Percentiles rank a stretch among this genome's conserved stretches.
Evolutionary conservation across 2,797 vertebrate species (phyloP).

Genomic region (Poeciliopsis turneri): DNA sequence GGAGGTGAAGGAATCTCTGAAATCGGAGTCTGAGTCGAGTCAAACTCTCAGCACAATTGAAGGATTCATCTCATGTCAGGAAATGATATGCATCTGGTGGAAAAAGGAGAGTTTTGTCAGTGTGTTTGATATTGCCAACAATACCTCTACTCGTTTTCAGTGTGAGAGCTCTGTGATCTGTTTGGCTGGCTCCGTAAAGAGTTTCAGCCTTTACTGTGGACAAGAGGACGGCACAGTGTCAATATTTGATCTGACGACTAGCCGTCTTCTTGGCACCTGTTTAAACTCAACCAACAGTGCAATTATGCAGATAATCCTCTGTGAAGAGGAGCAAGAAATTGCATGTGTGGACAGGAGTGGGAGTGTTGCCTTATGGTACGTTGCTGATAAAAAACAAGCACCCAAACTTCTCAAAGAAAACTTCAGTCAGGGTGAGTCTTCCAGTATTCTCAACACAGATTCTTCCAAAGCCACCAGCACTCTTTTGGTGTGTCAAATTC

Average conservation of each 20-base stretch:
- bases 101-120: slow-evolving; percentile 55
- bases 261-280: slow-evolving; percentile 54
- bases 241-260: slow-evolving; percentile 66
- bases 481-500: slow-evolving; percentile 77
- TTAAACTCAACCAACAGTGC: slow-evolving; percentile 54
- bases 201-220: slow-evolving; percentile 72
- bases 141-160: slow-evolving; percentile 46
- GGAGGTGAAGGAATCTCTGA: slow-evolving; percentile 53
- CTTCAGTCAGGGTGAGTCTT: slow-evolving; percentile 18
- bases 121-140: slow-evolving; percentile 59
- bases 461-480: slow-evolving; percentile 39
- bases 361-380: slow-evolving; percentile 75
- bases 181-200: slow-evolving; percentile 62
- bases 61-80: slow-evolving; percentile 57
- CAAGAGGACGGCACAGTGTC: slow-evolving; percentile 74
- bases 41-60: slow-evolving; percentile 22
- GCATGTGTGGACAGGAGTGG: slow-evolving; percentile 76
- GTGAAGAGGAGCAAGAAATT: slow-evolving; percentile 55
- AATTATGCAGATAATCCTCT: slow-evolving; percentile 63
- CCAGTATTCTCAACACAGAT: slow-evolving; percentile 69
- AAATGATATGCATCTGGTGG: slow-evolving; percentile 73
- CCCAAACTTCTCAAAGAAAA: slow-evolving; percentile 65
- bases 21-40: slow-evolving; percentile 16
- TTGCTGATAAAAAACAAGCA: slow-evolving; percentile 48
- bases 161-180: slow-evolving; percentile 75